Evolutionary conservation across 2,797 vertebrate genomes (phyloP).

Genomic region (Chloroceryle amazona): DNA sequence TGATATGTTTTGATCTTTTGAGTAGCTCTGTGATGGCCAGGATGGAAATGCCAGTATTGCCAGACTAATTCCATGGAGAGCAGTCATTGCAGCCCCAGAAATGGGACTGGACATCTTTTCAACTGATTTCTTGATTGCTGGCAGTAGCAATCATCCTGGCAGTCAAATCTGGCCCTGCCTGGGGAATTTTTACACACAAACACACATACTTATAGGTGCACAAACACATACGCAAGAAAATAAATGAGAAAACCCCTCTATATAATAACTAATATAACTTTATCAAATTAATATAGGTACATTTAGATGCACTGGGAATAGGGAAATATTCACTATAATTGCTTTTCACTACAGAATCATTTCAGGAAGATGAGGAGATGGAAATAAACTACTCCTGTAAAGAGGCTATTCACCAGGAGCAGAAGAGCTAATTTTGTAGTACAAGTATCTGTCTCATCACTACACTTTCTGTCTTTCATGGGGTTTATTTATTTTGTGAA

Average conservation of each 20-base stretch:
- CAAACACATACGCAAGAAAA: background rate
- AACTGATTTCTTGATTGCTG: background rate
- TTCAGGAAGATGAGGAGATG: background rate
- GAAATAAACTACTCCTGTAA: conserved; percentile 24
- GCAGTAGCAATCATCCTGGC: background rate
- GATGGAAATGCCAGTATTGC: background rate
- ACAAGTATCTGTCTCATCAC: background rate
- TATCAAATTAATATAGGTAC: background rate
- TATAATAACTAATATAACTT: background rate
- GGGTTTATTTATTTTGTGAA: background rate
- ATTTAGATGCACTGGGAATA: background rate
- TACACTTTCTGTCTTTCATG: background rate
- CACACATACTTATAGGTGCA: background rate
- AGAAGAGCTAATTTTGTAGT: conserved; percentile 14
- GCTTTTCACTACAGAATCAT: background rate
- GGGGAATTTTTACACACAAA: background rate
- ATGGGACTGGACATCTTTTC: background rate
- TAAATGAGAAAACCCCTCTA: background rate
- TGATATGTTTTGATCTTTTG: background rate
- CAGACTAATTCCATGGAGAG: background rate
- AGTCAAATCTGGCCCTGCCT: background rate
- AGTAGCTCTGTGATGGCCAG: background rate
- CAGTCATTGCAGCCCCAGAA: background rate
- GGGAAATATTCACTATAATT: conserved; percentile 27
- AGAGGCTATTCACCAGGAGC: background rate